Evolutionary conservation across 2,113 vertebrate species (phyloP).

Genomic region (Oryzias woworae): DNA sequence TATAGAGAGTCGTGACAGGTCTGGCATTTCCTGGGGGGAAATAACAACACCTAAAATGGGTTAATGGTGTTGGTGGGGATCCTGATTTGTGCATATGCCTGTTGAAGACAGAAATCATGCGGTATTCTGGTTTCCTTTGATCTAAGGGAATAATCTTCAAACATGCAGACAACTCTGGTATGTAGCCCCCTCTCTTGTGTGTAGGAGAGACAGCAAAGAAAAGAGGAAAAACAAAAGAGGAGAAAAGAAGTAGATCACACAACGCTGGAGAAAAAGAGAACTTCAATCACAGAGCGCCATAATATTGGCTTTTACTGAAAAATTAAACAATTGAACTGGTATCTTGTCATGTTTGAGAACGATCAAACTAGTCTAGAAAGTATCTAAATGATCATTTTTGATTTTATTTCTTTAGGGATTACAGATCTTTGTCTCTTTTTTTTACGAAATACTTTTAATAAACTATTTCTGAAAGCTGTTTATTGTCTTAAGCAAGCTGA

Average conservation of each 20-base stretch:
- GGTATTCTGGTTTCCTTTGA: slow-evolving; percentile 63
- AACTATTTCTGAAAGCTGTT: too few species aligned
- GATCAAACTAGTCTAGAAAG: slow-evolving; percentile 54
- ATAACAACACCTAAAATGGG: slow-evolving; percentile 61
- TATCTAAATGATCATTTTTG: slow-evolving; percentile 37
- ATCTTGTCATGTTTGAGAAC: slow-evolving; percentile 51
- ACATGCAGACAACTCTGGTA: slow-evolving; percentile 60
- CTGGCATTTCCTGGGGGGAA: slow-evolving; percentile 61
- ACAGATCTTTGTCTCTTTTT: too few species aligned
- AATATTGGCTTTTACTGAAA: slow-evolving; percentile 58
- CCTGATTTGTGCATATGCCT: slow-evolving; percentile 60
- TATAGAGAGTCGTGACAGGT: slow-evolving; percentile 49
- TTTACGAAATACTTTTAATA: too few species aligned
- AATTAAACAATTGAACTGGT: slow-evolving; percentile 53
- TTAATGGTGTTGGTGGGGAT: slow-evolving; percentile 25
- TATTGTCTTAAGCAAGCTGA: neutral
- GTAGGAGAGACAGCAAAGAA: slow-evolving; percentile 17
- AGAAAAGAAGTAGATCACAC: slow-evolving; percentile 30
- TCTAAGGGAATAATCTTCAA: slow-evolving; percentile 69
- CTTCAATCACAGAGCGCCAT: slow-evolving; percentile 44
- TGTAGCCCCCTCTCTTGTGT: slow-evolving; percentile 48
- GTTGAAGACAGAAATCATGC: slow-evolving; percentile 60
- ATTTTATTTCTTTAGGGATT: neutral
- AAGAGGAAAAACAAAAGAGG: slow-evolving; percentile 11
- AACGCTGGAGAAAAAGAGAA: slow-evolving; percentile 18